Evolutionary conservation across 2,113 vertebrate species (phyloP), one percentile per base, ranked within the genome.

Genomic region (Mandrillus leucophaeus): DNA sequence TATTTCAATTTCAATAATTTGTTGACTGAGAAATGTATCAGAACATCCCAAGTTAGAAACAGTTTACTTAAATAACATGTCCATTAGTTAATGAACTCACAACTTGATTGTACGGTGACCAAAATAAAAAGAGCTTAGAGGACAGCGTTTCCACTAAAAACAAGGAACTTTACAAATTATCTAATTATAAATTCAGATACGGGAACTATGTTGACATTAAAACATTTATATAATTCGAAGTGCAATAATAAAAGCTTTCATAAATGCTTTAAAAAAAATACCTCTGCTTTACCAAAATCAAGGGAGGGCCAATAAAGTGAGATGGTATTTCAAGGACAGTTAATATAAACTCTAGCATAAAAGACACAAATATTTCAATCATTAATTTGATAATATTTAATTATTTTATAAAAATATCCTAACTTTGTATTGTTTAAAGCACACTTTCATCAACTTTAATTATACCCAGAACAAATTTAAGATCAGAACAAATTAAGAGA

Each of bases 1-100:
- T 96, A 97, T 97, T 98, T 98, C 90, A 96, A 97, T 95, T 98
- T 98, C 96, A 98, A 98, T 97, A 98, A 94, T 98, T 98, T 98
- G 98, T 97, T 96, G 96, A 98, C 93, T 96, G 81, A 97, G 80
- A 97, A 98, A 98, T 97, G 97, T 95, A 98, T 98, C 96, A 98
- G 96, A 96, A 98, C 95, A 96, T 90, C 92, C 55, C 92, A 86
- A 78, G 81, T 98, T 95, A 98, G 96, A 98, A 98, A 98, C 92
- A 97, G 93, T 95, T 97, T 98, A 96, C 98, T 98, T 97, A 97
- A 85, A 93, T 96, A 98, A 98, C 98, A 98, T 97, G 96, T 98
- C 98, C 97, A 98, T 98, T 98, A 82, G 38, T 78, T 93, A 99
- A 98, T 98, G 95, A 98, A 98, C 96, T 98, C 55, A 68, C 27